phyloP scores from a whole-genome alignment of 2,888 invertebrate species.

The Dryocosmus kuriphilus region DNA sequence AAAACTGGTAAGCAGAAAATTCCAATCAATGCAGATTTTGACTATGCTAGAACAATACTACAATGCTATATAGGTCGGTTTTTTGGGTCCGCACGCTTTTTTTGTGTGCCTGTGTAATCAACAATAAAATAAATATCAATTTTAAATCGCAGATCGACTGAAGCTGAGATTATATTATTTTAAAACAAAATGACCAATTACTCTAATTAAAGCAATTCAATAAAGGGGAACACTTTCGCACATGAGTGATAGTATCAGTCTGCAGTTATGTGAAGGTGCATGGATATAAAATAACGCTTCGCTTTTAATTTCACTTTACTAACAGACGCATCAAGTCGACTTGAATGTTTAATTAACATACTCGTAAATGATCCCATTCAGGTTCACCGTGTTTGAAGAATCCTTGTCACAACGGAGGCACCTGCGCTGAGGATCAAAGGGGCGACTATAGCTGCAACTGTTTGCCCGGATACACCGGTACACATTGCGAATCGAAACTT shows the following conservation, averaged over 20 bases:
- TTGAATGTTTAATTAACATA: conserved; percentile 21
- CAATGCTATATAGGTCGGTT: no score
- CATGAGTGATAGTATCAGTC: conserved; percentile 2
- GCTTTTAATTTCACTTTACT: conserved; percentile 32
- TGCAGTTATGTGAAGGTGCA: background rate
- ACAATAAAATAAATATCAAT: no score
- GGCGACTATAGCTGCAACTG: conserved; percentile 89
- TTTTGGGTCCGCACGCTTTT: no score
- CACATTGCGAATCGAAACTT: conserved; percentile 86
- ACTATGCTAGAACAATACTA: no score
- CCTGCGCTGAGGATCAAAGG: conserved; percentile 84
- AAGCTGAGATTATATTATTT: no score
- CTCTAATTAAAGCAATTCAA: background rate
- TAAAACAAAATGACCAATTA: background rate
- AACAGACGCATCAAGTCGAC: background rate
- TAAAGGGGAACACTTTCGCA: conserved; percentile 5
- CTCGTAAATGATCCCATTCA: conserved; percentile 58
- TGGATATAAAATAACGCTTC: conserved; percentile 22
- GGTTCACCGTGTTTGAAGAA: conserved; percentile 85
- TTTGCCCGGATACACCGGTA: conserved; percentile 82
- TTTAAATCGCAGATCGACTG: no score
- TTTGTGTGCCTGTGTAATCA: no score
- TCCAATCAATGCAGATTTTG: no score
- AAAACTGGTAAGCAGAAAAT: no score
- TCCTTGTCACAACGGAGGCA: conserved; percentile 87